A percentile compares a stretch with the other conserved stretches of the same genome.
Conservation (phyloP, 2,113 vertebrate species). For the Laticauda colubrina region DNA sequence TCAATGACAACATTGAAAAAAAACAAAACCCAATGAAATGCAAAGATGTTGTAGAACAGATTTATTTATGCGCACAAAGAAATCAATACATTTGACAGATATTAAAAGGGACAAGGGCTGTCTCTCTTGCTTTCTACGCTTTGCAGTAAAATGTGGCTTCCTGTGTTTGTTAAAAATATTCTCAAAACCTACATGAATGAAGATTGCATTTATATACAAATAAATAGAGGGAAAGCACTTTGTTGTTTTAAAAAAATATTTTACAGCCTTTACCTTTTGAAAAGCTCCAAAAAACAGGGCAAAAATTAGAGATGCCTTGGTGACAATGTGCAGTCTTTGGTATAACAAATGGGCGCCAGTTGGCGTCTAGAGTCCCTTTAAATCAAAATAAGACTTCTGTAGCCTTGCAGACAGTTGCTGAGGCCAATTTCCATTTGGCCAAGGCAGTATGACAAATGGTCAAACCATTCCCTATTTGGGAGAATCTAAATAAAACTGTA, state of each 20-base stretch:
- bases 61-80: slow-evolving; percentile 42
- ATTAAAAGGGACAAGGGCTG: slow-evolving; percentile 36
- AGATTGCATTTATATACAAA: slow-evolving; percentile 51
- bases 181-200: slow-evolving; percentile 24
- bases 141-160: slow-evolving; percentile 19
- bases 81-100: slow-evolving; percentile 24
- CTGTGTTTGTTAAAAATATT: slow-evolving; percentile 50
- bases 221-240: slow-evolving; percentile 60
- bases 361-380: not conserved
- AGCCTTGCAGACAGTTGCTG: not conserved
- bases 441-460: not conserved
- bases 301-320: slow-evolving; percentile 16
- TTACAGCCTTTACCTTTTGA: slow-evolving; percentile 55
- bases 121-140: slow-evolving; percentile 38
- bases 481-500: not conserved
- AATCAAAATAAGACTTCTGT: not conserved
- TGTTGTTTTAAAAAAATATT: slow-evolving; percentile 35
- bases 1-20: not conserved
- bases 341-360: slow-evolving; percentile 56
- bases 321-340: slow-evolving; percentile 65
- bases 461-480: not conserved
- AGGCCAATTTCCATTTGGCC: not conserved
- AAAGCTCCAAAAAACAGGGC: slow-evolving; percentile 5
- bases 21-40: not conserved
- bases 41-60: slow-evolving; percentile 7